A percentile compares a stretch with the other conserved stretches of the same genome.
Conservation (phyloP, 2,797 vertebrate genomes). For the Eulemur coronatus region DNA sequence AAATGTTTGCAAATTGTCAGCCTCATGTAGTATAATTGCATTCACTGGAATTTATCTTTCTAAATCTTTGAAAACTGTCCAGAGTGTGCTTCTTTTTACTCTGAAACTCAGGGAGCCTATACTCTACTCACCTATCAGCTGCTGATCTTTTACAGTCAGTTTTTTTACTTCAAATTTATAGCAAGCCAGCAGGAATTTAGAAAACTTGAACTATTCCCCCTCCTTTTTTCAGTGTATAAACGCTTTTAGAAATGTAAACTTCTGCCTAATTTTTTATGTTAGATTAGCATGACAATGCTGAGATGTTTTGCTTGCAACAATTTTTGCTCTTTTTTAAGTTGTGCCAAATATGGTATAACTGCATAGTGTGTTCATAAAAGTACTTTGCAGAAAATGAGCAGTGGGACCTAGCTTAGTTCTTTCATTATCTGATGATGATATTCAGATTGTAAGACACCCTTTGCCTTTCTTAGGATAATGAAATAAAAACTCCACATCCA, state of each 20-base stretch:
- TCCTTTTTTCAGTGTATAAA: not conserved
- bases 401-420: not conserved
- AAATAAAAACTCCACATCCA: not conserved
- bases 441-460: not conserved
- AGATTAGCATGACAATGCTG: not conserved
- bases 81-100: not conserved
- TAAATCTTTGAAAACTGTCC: not conserved
- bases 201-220: not conserved
- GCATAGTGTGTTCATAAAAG: not conserved
- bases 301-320: not conserved
- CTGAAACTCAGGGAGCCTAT: not conserved
- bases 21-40: not conserved
- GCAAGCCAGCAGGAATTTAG: not conserved
- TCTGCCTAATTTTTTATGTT: not conserved
- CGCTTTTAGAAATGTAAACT: not conserved
- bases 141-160: not conserved
- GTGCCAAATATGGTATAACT: not conserved
- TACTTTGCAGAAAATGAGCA: not conserved
- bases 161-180: not conserved
- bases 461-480: not conserved
- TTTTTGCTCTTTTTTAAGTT: not conserved
- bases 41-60: not conserved
- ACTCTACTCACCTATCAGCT: not conserved
- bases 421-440: not conserved
- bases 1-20: not conserved